A percentile compares a stretch with the other conserved stretches of the same genome.
Conservation (phyloP, 2,113 vertebrate species). For the Polypterus bichir region DNA sequence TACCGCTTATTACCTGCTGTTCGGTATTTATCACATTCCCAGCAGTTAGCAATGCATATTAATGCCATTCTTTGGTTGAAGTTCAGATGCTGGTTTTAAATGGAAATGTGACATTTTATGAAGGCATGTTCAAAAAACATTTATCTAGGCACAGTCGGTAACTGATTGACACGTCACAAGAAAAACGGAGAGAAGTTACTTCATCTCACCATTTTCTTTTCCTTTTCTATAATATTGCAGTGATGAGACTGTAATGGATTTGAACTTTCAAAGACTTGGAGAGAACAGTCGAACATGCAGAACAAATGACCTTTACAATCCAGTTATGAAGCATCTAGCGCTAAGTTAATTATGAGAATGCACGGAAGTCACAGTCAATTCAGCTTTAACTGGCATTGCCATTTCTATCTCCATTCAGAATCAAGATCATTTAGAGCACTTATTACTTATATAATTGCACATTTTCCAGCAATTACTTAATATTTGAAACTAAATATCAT, state of each 20-base stretch:
- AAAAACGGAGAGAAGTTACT: neutral
- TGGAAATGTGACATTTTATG: conserved; percentile 8
- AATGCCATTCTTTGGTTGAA: neutral
- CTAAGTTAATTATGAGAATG: neutral
- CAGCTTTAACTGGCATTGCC: neutral
- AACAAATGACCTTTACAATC: neutral
- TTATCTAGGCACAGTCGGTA: neutral
- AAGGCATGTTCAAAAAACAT: conserved; percentile 4
- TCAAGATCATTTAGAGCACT: neutral
- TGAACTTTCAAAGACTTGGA: neutral
- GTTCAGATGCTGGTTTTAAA: conserved; percentile 1
- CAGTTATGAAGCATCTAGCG: conserved; percentile 1
- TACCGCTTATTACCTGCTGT: neutral
- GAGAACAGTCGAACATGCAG: neutral
- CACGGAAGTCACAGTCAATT: neutral
- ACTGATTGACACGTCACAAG: conserved; percentile 1
- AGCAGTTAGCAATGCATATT: conserved; percentile 2
- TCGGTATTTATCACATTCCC: conserved; percentile 1
- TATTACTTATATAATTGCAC: neutral
- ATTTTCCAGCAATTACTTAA: neutral
- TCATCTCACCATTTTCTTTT: neutral
- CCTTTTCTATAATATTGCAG: neutral
- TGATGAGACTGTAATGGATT: conserved; percentile 6
- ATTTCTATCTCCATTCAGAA: neutral
- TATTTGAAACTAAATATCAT: neutral